Evolutionary conservation across 2,797 vertebrate genomes (phyloP), one percentile per base, ranked within the genome.

Genomic region (Rhinoraja longicauda): DNA sequence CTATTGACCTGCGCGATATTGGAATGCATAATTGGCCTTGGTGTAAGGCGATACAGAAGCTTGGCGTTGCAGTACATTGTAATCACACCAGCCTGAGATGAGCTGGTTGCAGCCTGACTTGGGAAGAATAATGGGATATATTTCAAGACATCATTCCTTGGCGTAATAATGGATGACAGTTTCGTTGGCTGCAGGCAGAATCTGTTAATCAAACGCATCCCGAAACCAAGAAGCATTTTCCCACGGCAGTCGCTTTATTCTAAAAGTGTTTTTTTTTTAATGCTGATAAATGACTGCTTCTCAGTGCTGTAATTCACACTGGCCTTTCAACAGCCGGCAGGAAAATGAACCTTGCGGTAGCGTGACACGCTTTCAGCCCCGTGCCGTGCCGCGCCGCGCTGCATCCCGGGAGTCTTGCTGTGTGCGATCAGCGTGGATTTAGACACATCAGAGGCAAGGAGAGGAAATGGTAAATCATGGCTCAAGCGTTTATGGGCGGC

Each of bases 71-170:
- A 88, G 21, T 32, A 17, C n/a, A 21, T 84, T 88, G n/a, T 64
- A 32, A 88, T 88, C n/a, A 88, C 62, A 88, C 84, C 62, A 67
- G 62, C 24, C 59, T 64, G 84, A n/a, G 6, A 64, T 62, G 59
- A 32, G 2, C 59, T 64, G 29, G 29, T 84, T 88, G 62, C 64
- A 67, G 19, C 84, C 59, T 36, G 45, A 88, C n/a, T 88, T 62
- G 1, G n/a, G 62, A 36, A 88, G 84, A 88, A 26, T 64, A 88
- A 88, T 88, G 32, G 84, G 62, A 64, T 67, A 88, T 88, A 62
- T 88, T 88, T 67, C 59, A 36, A 88, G 36, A 84, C 84, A 88
- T 88, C 84, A 88, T 88, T 88, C 59, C 84, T n/a, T 88, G 84
- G 84, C 84, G 88, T 88, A 67, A 88, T 67, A 88, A 88, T 36